Evolutionary conservation across 1,140 invertebrate species (phyloP), one percentile per base, ranked within the genome.

Genomic region (Metopolophium dirhodum): DNA sequence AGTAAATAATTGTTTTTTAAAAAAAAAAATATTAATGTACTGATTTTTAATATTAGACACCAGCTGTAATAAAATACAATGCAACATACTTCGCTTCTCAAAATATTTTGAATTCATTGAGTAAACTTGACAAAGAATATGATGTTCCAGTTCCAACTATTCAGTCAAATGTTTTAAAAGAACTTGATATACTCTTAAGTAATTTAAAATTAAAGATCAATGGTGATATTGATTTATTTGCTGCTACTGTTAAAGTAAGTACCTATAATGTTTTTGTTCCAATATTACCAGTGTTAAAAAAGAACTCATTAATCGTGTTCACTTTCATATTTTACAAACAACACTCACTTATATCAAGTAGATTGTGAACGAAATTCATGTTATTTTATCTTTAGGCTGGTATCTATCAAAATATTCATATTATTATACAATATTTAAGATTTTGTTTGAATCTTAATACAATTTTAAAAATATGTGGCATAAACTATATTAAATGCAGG

Each of bases 181-280:
- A 93, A 83, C 35, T 93, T 22, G 20, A 93, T 86, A 9, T 85
- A 41, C 47, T 93, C 18, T 18, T 93, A 30, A 86, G 26, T 57
- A 93, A 85, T 93, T 85, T 93, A 22, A 82, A 93, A 30, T 35
- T 93, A 45, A 93, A 93, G 54, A 86, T 86, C 3, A 54, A 83
- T 85, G 91, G 91, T 18, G 49, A 54, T n/a, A 51, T 93, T 54
- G 82, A 93, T 93, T 54, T 86, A n/a, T 86, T 93, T 85, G 41
- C 47, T n/a, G 30, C 22, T 37, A 86, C 82, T 57, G n/a, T 93
- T n/a, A 93, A 93, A 20, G 91, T 93, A 49, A 57, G 35, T 57
- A 54, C 20, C 20, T 54, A 85, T 54, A 54, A 11, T 45, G 30
- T 77, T 77, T 18, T n/a, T 14, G 61, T 88, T 30, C 47, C n/a